Conservation (phyloP, 2,888 invertebrate genomes). For the Apantesis nais region DNA sequence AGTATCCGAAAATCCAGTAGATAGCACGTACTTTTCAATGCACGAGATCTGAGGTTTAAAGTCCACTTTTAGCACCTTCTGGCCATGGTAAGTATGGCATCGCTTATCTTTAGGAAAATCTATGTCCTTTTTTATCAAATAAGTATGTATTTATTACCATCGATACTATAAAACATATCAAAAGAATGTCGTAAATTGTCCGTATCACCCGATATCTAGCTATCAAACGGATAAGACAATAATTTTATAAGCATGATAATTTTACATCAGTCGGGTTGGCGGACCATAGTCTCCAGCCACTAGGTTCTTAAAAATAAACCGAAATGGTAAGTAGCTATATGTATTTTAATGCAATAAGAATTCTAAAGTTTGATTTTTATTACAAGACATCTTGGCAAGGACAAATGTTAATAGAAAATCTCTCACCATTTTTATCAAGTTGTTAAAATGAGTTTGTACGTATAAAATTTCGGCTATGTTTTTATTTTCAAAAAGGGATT, state of each 20-base stretch:
- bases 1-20: too few relatives aligned
- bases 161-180: constrained; percentile 60
- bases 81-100: background rate
- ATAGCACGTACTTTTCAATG: background rate
- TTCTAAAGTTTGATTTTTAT: background rate
- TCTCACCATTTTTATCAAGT: background rate
- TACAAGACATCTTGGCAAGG: background rate
- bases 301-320: constrained; percentile 36
- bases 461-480: background rate
- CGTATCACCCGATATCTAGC: constrained; percentile 63
- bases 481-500: constrained; percentile 47
- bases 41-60: background rate
- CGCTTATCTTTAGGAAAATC: background rate
- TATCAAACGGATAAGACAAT: constrained; percentile 73
- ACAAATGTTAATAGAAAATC: background rate
- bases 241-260: constrained; percentile 59
- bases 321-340: constrained; percentile 55
- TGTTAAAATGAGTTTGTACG: background rate
- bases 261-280: constrained; percentile 70
- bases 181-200: constrained; percentile 62
- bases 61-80: background rate
- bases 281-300: constrained; percentile 63
- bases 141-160: constrained; percentile 25
- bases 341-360: background rate
- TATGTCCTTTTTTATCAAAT: constrained; percentile 6